phyloP scores from a whole-genome alignment of 2,113 vertebrate genomes.

The Bufo gargarizans region DNA sequence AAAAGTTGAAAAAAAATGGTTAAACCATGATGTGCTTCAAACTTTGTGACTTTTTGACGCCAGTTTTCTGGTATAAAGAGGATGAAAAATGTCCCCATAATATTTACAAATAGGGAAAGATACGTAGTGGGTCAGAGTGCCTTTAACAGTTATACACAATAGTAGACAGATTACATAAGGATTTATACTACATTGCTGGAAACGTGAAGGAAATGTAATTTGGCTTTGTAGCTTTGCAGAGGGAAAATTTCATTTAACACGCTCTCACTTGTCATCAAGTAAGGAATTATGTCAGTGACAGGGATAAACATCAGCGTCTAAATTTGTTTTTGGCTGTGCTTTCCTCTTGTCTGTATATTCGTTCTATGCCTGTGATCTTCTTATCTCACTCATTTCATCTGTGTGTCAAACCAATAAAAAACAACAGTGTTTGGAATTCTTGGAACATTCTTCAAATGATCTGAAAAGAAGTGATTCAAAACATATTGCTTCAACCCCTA shows the following conservation, averaged over 20 bases:
- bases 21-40: too few relatives aligned
- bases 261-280: slow-evolving; percentile 7
- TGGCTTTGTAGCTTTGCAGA: not conserved
- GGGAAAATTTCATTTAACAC: not conserved
- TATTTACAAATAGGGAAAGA: not conserved
- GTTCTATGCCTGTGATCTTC: slow-evolving; percentile 13
- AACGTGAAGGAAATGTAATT: not conserved
- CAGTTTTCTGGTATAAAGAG: too few relatives aligned
- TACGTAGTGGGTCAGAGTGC: not conserved
- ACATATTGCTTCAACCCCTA: not conserved
- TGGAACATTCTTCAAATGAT: slow-evolving; percentile 8
- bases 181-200: not conserved
- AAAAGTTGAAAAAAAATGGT: too few relatives aligned
- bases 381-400: slow-evolving; percentile 24
- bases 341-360: slow-evolving; percentile 15
- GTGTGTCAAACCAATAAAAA: slow-evolving; percentile 3
- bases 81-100: not conserved
- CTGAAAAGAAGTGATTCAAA: not conserved
- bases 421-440: slow-evolving; percentile 24
- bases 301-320: slow-evolving; percentile 18
- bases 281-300: slow-evolving; percentile 16
- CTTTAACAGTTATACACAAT: not conserved
- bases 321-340: slow-evolving; percentile 13
- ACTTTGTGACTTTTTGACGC: too few relatives aligned
- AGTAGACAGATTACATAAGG: not conserved